Base-by-base conservation (phyloP, 2,888 invertebrate genomes). In the Biston betularia region DNA sequence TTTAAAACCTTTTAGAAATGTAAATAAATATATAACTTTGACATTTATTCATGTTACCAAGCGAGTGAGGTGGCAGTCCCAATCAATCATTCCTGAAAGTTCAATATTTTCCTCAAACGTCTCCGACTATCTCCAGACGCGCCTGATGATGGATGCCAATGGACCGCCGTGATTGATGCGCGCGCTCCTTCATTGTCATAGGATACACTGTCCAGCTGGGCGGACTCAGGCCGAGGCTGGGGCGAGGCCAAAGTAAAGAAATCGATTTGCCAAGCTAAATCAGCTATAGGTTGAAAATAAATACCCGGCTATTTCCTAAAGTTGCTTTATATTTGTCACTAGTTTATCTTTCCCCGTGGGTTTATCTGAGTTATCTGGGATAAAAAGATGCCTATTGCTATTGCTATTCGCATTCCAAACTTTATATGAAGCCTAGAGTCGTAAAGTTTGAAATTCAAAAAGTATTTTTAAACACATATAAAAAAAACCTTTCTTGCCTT, bases 161-260 rank as follows among this genome's bases (percentile, higher is more conserved):
- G 59, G 64, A 54, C 42, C n/a, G 33, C 6, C 34, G 59, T 65
- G 65, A 65, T 65, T 60, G 65, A 65, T 65, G 65, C 55, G 33
- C 35, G 55, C 55, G 65, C 48, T 60, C 60, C 59, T 60, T 65
- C 65, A 65, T 65, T 65, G 65, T 65, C 65, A 53, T 58, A 54
- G 54, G 49, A 59, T 60, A 24, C 60, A 65, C 55, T 60, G 59
- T 34, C 65, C 64, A 8, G 34, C 49, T 14, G 64, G 64, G 0
- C 52, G 63, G 14, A 63, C 35, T 44, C 45, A 57, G 57, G 50
- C 8, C 24, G 15, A 44, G 46, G 45, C 7, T 8, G 2, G 54
- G 55, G 55, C 14, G 11, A 38, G 1, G 40, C 35, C n/a, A n/a
- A 9, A 8, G 10, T 10, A 10, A 11, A 38, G 2, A 38, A 38